Conservation (phyloP, 2,888 invertebrate genomes). For the Tenthredo mesomela region DNA sequence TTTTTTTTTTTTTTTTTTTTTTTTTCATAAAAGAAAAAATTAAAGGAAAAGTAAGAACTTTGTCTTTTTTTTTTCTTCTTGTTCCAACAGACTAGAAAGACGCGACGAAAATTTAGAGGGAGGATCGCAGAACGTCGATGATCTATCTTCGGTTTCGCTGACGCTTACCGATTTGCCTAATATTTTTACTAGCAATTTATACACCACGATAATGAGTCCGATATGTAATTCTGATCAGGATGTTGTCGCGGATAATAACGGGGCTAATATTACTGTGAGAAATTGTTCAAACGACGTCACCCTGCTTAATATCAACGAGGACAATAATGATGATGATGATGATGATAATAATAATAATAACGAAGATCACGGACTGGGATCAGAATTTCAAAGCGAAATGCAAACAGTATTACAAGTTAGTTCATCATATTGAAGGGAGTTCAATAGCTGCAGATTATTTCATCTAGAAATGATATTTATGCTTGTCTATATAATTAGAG, state of each 20-base stretch:
- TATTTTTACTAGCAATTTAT: slow-evolving; percentile 43
- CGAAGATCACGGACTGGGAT: slow-evolving; percentile 19
- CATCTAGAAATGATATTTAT: background rate
- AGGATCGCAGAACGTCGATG: slow-evolving; percentile 52
- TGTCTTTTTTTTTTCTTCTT: background rate
- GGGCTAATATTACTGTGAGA: background rate
- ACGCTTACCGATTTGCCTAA: slow-evolving; percentile 53
- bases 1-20: background rate
- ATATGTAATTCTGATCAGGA: slow-evolving; percentile 46
- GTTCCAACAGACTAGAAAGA: slow-evolving; percentile 54
- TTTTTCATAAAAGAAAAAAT: background rate
- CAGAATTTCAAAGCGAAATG: slow-evolving; percentile 58
- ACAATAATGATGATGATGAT: slow-evolving; percentile 26
- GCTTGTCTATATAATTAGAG: background rate
- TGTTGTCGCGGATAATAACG: slow-evolving; percentile 33
- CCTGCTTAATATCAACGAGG: slow-evolving; percentile 21
- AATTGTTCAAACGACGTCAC: slow-evolving; percentile 25
- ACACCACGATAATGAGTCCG: slow-evolving; percentile 46
- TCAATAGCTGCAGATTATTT: background rate
- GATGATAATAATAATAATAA: slow-evolving; percentile 18
- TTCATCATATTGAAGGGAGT: background rate
- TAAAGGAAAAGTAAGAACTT: background rate
- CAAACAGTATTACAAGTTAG: slow-evolving; percentile 62
- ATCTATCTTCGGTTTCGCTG: slow-evolving; percentile 53
- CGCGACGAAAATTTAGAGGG: slow-evolving; percentile 56